A percentile compares a stretch with the other conserved stretches of the same genome.
Evolutionary conservation across 2,888 invertebrate genomes (phyloP).

Genomic region (Protonemura montana): DNA sequence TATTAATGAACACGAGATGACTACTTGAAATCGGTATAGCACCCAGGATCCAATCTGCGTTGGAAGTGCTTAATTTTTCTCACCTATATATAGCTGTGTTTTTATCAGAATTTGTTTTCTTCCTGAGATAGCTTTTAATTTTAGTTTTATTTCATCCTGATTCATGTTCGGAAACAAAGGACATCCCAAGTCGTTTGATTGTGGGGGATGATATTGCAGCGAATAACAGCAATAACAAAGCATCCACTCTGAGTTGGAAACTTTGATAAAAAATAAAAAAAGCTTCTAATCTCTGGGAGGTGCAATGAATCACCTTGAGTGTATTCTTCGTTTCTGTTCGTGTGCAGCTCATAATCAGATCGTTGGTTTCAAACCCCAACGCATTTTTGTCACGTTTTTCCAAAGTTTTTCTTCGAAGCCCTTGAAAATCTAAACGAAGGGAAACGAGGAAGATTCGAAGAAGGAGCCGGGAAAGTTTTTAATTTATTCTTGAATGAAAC

Average conservation of each 20-base stretch:
- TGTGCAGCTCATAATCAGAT: constrained; percentile 13
- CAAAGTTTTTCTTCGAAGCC: not conserved
- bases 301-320: constrained; percentile 20
- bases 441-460: constrained; percentile 32
- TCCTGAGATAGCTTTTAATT: no score
- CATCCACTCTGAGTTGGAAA: not conserved
- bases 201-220: not conserved
- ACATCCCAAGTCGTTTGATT: not conserved
- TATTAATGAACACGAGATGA: not conserved
- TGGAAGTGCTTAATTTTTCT: no score
- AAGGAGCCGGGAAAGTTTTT: constrained; percentile 24
- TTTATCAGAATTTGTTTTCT: no score
- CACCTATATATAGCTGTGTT: not conserved
- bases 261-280: constrained; percentile 8
- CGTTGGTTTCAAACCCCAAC: not conserved
- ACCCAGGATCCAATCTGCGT: no score
- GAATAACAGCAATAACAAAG: constrained; percentile 9
- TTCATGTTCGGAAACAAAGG: not conserved
- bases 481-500: constrained; percentile 41
- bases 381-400: constrained; percentile 38
- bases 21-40: no score
- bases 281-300: not conserved
- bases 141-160: no score
- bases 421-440: constrained; percentile 20
- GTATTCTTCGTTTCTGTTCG: constrained; percentile 3